Evolutionary conservation across 2,888 invertebrate genomes (phyloP), one percentile per base, ranked within the genome.

Genomic region (Taphrorychus bicolor): DNA sequence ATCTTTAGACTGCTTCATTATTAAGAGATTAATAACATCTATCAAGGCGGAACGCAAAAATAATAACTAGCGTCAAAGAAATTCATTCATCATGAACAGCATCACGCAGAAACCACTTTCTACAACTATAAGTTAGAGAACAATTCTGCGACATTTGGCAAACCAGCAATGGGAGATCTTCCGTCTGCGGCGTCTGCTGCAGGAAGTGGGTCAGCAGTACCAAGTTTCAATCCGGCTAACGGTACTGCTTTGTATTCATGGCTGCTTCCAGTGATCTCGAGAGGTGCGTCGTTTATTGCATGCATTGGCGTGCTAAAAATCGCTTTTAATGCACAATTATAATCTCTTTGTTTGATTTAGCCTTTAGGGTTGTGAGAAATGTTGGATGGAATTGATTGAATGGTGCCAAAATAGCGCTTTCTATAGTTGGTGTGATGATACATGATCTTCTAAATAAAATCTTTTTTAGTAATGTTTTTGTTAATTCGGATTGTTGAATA

Each of bases 221-320:
- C 72, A 73, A 67, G 54, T 72, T 59, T 59, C 71, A 74, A 72
- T 69, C 70, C 73, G 77, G 76, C 70, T 79, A 79, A 78, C 79
- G 79, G 78, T 77, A 78, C 75, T 73, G 70, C 72, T 62, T 63
- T 59, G 73, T 70, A 70, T 75, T 78, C 76, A 51, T 52, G 40
- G 42, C 24, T 58, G 77, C 77, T 78, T 79, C 77, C 74, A 78
- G 76, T 76, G 73, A 71, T 77, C 72, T 65, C 24, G 32, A 9
- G 59, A 57, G 54, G 42, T 51, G 57, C 45, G 59, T 53, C 59
- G 52, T 66, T 59, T 59, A 56, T 56, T 59, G 59, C 48, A 48
- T 32, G 32, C 66, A 66, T 21, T 32, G 66, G 49, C 66, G 66
- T 66, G 54, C 66, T 3, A 48, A 57, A 17, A 48, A 23, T 58